Base-by-base conservation (phyloP, 2,113 vertebrate genomes). In the Eulemur rufifrons region DNA sequence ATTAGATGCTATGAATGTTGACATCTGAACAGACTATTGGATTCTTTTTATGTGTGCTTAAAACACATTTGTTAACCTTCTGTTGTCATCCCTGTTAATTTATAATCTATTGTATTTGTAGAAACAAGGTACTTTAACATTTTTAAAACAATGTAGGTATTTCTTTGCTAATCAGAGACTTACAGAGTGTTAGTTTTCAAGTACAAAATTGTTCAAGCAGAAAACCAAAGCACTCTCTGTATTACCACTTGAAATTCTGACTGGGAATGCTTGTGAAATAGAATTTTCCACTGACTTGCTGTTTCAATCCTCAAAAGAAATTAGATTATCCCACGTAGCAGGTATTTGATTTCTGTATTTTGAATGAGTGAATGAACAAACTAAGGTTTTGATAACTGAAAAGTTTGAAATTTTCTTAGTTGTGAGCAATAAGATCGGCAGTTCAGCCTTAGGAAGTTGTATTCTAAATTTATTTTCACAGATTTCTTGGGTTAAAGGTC, bases 221-320 rank as follows among this genome's bases (percentile, higher is more conserved):
- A 50, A 89, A 34, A 85, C 71, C 74, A 87, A 91, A 88, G n/a
- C 8, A 10, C 39, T 63, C 54, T 73, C 86, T 54, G 2, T 76
- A 64, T 94, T 95, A 84, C 52, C 84, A 61, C 29, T 80, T 96
- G 42, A 94, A 85, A 84, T 94, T 95, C 86, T 93, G 6, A 84
- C 87, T 80, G 50, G 68, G 27, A 91, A 74, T 50, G 23, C 74
- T 93, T 90, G 39, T 91, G 76, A 96, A 95, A 86, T 84, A 91
- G 61, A 86, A 93, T 88, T 68, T 93, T 91, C 34, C 37, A 63
- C 52, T 94, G 34, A 81, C 25, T 95, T 90, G 54, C 7, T 84
- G 25, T 54, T 47, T 94, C 23, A 77, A 10, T 87, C 39, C 54
- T 37, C 86, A n/a, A 90, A 91, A 78, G 69, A 97, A 83, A 86